phyloP scores from a whole-genome alignment of 2,113 vertebrate species.

The Tragelaphus imberbis region DNA sequence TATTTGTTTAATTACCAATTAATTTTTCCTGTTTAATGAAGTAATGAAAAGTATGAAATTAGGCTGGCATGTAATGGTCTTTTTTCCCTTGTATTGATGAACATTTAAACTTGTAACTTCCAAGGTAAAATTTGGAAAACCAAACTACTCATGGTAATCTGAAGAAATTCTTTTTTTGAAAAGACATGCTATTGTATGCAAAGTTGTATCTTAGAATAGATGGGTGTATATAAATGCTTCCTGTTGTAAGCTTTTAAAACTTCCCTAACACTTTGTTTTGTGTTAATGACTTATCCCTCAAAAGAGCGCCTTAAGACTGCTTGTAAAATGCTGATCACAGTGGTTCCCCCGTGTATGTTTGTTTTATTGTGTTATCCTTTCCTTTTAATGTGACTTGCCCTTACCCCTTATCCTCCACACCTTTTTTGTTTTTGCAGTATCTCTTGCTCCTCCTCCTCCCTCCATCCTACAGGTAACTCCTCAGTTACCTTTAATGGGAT shows the following conservation, averaged over 20 bases:
- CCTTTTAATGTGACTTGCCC: conserved; percentile 71
- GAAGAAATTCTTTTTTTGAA: conserved; percentile 14
- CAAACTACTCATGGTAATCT: conserved; percentile 25
- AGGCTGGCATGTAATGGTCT: not conserved
- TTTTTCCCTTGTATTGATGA: not conserved
- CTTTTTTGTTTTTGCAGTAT: conserved; percentile 85
- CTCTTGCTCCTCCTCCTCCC: conserved; percentile 96
- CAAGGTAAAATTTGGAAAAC: conserved; percentile 18
- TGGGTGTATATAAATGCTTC: conserved; percentile 2
- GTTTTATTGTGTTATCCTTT: conserved; percentile 50
- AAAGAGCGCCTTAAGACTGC: not conserved
- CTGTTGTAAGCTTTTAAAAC: conserved; percentile 15
- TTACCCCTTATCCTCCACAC: conserved; percentile 69
- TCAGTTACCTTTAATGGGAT: conserved; percentile 99
- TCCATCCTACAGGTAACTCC: conserved; percentile 99
- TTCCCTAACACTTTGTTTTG: conserved; percentile 13
- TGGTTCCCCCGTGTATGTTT: conserved; percentile 12
- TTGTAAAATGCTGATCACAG: conserved; percentile 31
- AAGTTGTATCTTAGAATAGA: not conserved
- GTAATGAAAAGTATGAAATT: conserved; percentile 24
- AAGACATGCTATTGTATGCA: not conserved
- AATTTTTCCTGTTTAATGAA: not conserved
- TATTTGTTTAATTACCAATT: not conserved
- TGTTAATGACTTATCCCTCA: conserved; percentile 17
- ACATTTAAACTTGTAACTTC: not conserved